Conservation (phyloP, 2,797 vertebrate genomes). For the Limosa lapponica region DNA sequence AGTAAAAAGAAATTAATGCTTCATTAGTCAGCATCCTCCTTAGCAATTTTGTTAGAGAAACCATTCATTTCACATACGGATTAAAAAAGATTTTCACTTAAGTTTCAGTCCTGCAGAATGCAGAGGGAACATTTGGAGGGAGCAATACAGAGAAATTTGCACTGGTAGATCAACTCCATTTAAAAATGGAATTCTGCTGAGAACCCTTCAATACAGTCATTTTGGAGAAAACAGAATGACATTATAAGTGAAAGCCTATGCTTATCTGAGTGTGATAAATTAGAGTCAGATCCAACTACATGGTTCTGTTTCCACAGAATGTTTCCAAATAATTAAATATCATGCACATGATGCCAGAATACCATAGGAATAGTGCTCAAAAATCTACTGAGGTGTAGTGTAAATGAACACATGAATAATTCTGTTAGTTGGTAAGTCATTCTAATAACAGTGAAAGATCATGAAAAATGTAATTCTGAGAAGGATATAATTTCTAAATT, state of each 20-base stretch:
- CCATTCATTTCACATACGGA: neutral
- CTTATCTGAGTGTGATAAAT: neutral
- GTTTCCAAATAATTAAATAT: slow-evolving; percentile 8
- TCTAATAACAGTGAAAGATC: neutral
- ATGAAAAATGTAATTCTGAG: neutral
- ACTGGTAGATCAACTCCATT: neutral
- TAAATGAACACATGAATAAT: neutral
- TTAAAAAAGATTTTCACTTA: slow-evolving; percentile 7
- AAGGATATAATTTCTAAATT: neutral
- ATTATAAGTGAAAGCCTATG: neutral
- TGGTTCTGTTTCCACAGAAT: neutral
- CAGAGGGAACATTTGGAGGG: neutral
- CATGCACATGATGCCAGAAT: neutral
- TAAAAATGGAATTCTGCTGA: slow-evolving; percentile 2
- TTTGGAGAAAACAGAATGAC: neutral
- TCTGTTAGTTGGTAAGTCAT: neutral
- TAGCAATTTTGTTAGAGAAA: slow-evolving; percentile 7
- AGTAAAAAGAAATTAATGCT: neutral
- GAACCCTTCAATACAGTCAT: neutral
- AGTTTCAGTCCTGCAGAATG: neutral
- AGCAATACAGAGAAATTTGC: neutral
- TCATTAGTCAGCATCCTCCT: neutral
- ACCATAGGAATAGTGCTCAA: neutral
- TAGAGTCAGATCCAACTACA: neutral
- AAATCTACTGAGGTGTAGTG: neutral